Base-by-base conservation (phyloP, 1,140 invertebrate species). In the Trachymyrmex cornetzi region DNA sequence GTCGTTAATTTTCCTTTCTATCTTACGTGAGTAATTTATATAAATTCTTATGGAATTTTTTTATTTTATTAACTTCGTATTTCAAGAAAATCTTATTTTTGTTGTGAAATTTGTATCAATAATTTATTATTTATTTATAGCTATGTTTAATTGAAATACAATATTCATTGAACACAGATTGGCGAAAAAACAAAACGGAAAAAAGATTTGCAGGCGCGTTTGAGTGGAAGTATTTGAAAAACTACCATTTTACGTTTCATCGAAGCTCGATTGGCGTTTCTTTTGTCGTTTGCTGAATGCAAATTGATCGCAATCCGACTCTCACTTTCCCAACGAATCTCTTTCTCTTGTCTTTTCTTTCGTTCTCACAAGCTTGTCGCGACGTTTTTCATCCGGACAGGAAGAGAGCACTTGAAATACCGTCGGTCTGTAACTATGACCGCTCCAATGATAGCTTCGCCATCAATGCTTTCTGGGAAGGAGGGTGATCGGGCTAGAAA, bases 201-300 rank as follows among this genome's bases (percentile, higher is more conserved):
- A 61, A 48, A 82, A 50, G 44, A 79, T 69, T 80, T 24, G 19
- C 50, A 34, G 19, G 3, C 48, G 55, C n/a, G 27, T 63, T 80
- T 3, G 30, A 72, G 14, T 55, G 57, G 27, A 59, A 72, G 53
- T 38, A 24, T 80, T 75, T 38, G 55, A 88, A 86, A 77, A 72
- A 63, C 59, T 24, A 19, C 22, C 64, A 77, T 89, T 89, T 80
- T 69, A 88, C 71, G 87, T 74, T 87, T 88, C 77, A 77, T 89
- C 67, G 71, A 80, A 87, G 22, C 50, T 82, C 75, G 80, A 87
- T 87, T 61, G 87, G 34, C 30, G 34, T 80, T 86, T 67, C 61
- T 57, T 79, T 63, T 48, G 4, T 7, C 53, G 57, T 64, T 80
- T 75, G 72, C 27, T 85, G 88, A 67, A 89, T 82, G 84, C 77